These are phyloP conservation scores for Sepioteuthis lessoniana DNA, from an alignment of 2,888 invertebrate species.

Conservation along the genomic window DNA sequence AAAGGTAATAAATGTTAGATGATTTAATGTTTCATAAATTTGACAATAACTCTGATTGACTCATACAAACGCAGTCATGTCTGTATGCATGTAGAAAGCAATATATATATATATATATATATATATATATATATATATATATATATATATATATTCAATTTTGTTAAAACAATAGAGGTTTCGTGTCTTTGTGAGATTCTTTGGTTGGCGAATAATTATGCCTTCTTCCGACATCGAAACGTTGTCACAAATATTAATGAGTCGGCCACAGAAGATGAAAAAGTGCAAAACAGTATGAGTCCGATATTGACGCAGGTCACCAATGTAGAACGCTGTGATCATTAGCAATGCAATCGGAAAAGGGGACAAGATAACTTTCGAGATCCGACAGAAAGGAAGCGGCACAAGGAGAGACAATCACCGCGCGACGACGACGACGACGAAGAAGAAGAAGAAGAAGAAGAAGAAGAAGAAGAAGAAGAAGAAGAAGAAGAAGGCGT, in stretches of 20 bases:
- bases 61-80: no score
- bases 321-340: neutral
- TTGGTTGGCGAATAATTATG: neutral
- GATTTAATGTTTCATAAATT: no score
- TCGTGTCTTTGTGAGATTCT: neutral
- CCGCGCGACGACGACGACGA: no score
- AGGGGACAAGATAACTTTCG: neutral
- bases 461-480: neutral
- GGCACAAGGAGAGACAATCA: neutral
- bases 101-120: no score
- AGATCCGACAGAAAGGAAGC: neutral
- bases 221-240: neutral
- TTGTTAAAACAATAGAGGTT: neutral
- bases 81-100: no score
- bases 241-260: slow-evolving; percentile 33
- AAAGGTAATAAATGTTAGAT: no score
- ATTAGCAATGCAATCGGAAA: slow-evolving; percentile 2
- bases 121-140: no score
- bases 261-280: neutral
- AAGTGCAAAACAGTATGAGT: neutral
- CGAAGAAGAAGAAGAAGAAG: neutral
- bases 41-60: no score
- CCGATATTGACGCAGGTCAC: neutral
- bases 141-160: neutral
- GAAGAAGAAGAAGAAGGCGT: neutral